A percentile compares a stretch with the other conserved stretches of the same genome.
These are phyloP conservation scores for Pogonocherus hispidulus DNA, from an alignment of 2,888 invertebrate species.

Conservation along the genomic window DNA sequence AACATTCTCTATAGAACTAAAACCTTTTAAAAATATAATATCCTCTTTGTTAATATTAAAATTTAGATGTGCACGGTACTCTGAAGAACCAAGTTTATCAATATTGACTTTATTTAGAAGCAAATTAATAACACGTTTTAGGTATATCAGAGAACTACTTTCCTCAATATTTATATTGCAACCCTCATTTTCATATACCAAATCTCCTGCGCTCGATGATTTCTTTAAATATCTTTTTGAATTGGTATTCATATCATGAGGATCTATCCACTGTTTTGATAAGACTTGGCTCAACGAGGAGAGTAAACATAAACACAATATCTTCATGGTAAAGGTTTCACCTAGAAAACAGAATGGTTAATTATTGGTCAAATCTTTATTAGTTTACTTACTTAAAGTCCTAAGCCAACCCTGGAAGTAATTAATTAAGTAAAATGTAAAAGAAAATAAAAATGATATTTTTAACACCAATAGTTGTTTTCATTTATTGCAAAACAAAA, in stretches of 20 bases:
- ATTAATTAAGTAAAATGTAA: too few species aligned
- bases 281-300: slow-evolving; percentile 11
- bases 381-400: too few species aligned
- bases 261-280: slow-evolving; percentile 48
- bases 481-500: too few species aligned
- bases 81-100: slow-evolving; percentile 36
- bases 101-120: slow-evolving; percentile 44
- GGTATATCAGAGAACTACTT: slow-evolving; percentile 34
- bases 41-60: slow-evolving; percentile 42
- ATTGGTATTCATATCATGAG: slow-evolving; percentile 53
- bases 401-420: too few species aligned
- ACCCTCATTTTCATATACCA: background rate
- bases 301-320: slow-evolving; percentile 24
- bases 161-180: slow-evolving; percentile 21
- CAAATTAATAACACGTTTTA: slow-evolving; percentile 48
- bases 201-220: slow-evolving; percentile 13
- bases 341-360: too few species aligned
- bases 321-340: slow-evolving; percentile 24
- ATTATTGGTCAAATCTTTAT: too few species aligned
- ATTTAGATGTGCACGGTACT: slow-evolving; percentile 41
- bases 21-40: slow-evolving; percentile 45
- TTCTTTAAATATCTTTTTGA: slow-evolving; percentile 32
- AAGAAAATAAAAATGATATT: too few species aligned
- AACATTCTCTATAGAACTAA: slow-evolving; percentile 37
- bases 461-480: too few species aligned